Base-by-base conservation (phyloP, 1,140 invertebrate genomes). In the Drosophila repletoides region DNA sequence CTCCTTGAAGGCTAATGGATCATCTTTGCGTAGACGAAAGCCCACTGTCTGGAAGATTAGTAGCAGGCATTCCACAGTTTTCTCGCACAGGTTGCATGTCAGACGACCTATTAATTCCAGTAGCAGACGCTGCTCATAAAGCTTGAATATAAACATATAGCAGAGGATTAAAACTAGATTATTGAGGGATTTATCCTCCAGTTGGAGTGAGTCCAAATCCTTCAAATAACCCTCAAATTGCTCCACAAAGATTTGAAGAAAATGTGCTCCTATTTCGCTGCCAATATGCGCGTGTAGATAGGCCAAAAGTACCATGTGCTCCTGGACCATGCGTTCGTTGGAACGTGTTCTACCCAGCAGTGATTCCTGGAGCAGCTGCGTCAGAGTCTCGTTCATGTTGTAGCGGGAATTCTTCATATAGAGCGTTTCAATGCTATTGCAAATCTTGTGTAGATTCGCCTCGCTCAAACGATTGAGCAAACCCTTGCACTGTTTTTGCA, bases 121-220 rank as follows among this genome's bases (percentile, higher is more conserved):
- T 0, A 97, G 87, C 5, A 97, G 91, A 9, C 91, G 90, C 26
- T 93, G 92, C 80, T 95, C 94, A 87, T 94, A 95, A 9, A 96
- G 92, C 94, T 97, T 97, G 88, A 98, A 99, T 89, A 95, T 96
- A 83, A 97, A 98, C 12, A 99, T 91, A 90, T 97, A 94, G 1
- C 94, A 93, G 0, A 99, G 91, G 31, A 98, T 92, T 2, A 95
- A 91, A 0, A 97, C 89, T 0, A 97, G 77, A 91, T 98, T 99
- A 76, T 98, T 96, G n/a, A 97, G 86, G 46, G 93, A 91, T 90
- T 99, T 99, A 73, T 95, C 93, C 72, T 95, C 94, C 7, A 94
- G 91, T 48, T 92, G 88, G 17, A 93, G 83, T 0, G 83, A 74
- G 9, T 90, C 79, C 3, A 90, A 67, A 3, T 90, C 72, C 38